Conservation (phyloP, 2,888 invertebrate genomes). For the Portevinia maculata region DNA sequence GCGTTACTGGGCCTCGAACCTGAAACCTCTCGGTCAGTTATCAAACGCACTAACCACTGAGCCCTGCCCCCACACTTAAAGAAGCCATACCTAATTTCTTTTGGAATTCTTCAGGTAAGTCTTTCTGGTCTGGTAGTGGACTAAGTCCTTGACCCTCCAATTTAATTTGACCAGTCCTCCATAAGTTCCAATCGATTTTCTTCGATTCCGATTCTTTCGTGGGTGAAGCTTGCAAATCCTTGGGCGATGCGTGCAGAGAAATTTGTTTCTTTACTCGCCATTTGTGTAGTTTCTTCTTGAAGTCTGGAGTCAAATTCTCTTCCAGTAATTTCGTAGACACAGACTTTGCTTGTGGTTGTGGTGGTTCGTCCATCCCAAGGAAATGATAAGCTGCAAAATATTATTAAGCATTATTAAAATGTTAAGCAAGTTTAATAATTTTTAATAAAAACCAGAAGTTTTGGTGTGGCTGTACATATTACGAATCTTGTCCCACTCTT, state of each 20-base stretch:
- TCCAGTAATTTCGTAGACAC: conserved; percentile 83
- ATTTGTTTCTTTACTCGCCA: conserved; percentile 88
- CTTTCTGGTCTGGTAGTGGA: conserved; percentile 86
- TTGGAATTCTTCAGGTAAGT: conserved; percentile 91
- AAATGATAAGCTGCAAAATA: conserved; percentile 73
- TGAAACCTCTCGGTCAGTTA: too few species aligned
- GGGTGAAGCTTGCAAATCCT: conserved; percentile 77
- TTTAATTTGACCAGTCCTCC: conserved; percentile 84
- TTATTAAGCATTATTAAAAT: conserved; percentile 7
- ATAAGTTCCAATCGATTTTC: conserved; percentile 86
- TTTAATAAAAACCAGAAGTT: conserved; percentile 59
- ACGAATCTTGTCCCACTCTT: conserved; percentile 85
- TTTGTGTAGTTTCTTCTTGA: conserved; percentile 92
- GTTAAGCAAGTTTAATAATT: background rate
- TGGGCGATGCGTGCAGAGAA: conserved; percentile 73
- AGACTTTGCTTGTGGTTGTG: conserved; percentile 77
- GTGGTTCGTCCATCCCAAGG: conserved; percentile 78
- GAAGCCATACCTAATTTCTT: conserved; percentile 87
- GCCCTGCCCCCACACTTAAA: background rate
- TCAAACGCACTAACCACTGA: too few species aligned
- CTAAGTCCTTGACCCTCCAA: conserved; percentile 81
- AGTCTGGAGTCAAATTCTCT: conserved; percentile 90
- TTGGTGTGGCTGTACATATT: conserved; percentile 50
- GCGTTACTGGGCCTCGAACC: too few species aligned
- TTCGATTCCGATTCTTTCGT: conserved; percentile 81